Conservation (phyloP, 2,113 vertebrate genomes). For the Gavialis gangeticus region DNA sequence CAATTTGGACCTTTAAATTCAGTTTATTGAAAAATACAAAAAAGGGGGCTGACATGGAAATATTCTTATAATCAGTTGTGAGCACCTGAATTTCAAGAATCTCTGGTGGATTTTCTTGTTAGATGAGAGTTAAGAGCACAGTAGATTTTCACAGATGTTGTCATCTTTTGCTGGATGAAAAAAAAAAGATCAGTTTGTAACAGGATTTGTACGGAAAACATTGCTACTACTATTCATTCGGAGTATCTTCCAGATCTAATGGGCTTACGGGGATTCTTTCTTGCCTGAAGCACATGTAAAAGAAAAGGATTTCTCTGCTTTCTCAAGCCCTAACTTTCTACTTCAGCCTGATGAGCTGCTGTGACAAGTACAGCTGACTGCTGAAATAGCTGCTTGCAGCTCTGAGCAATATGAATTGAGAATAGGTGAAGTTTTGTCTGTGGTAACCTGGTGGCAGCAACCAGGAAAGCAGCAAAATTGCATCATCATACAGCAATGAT, state of each 20-base stretch:
- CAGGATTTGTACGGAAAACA: background rate
- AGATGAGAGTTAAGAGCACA: background rate
- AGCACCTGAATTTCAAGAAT: background rate
- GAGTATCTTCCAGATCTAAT: background rate
- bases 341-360: constrained; percentile 17
- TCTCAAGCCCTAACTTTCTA: background rate
- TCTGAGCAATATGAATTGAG: accelerated
- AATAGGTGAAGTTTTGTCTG: background rate
- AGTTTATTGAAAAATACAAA: background rate
- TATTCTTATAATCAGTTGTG: background rate
- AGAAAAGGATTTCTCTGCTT: background rate
- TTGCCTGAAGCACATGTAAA: background rate
- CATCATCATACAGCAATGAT: background rate
- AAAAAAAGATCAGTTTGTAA: background rate
- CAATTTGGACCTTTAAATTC: background rate
- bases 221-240: accelerated
- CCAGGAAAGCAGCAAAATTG: background rate
- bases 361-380: constrained; percentile 8
- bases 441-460: background rate
- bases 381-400: background rate
- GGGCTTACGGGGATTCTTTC: background rate
- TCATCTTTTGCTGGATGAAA: background rate
- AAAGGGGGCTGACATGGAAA: background rate
- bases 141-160: background rate
- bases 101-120: background rate